Evolutionary conservation across 1,140 invertebrate genomes (phyloP).

Genomic region (Catajapyx aquilonaris): DNA sequence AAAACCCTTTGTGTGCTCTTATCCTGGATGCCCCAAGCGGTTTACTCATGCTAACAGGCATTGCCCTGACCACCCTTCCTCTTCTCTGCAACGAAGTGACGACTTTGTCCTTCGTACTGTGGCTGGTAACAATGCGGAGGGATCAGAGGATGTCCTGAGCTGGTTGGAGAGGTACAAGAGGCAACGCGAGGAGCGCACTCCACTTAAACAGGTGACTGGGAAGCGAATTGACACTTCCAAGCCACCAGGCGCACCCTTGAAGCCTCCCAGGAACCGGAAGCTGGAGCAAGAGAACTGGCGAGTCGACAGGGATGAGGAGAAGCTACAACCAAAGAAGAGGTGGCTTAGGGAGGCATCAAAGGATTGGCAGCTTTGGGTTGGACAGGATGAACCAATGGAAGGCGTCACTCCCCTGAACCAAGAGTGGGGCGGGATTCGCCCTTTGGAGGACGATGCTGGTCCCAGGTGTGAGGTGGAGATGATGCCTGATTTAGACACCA

Average conservation of each 20-base stretch:
- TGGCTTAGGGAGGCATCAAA: conserved; percentile 34
- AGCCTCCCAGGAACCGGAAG: no score
- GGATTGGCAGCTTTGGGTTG: conserved; percentile 24
- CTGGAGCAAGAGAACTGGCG: no score
- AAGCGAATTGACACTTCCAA: no score
- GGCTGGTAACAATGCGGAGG: conserved; percentile 25
- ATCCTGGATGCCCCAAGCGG: conserved; percentile 30
- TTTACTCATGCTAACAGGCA: conserved; percentile 67
- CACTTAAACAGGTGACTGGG: conserved; percentile 19
- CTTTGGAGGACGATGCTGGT: no score
- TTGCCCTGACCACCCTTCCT: conserved; percentile 40
- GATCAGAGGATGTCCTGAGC: conserved; percentile 28
- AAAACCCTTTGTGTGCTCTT: conserved; percentile 54
- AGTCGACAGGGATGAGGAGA: no score
- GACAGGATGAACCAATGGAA: no score
- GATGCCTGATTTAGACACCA: no score
- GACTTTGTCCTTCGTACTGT: conserved; percentile 29
- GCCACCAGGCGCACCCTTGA: no score
- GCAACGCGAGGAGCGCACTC: conserved; percentile 26
- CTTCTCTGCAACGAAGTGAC: conserved; percentile 29
- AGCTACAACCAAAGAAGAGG: conserved; percentile 37
- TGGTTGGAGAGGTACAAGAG: conserved; percentile 33
- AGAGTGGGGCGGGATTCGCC: no score
- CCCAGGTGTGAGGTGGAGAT: no score
- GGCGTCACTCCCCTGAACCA: no score